Base-by-base conservation (phyloP, 2,888 invertebrate species). In the Brenthis hecate region DNA sequence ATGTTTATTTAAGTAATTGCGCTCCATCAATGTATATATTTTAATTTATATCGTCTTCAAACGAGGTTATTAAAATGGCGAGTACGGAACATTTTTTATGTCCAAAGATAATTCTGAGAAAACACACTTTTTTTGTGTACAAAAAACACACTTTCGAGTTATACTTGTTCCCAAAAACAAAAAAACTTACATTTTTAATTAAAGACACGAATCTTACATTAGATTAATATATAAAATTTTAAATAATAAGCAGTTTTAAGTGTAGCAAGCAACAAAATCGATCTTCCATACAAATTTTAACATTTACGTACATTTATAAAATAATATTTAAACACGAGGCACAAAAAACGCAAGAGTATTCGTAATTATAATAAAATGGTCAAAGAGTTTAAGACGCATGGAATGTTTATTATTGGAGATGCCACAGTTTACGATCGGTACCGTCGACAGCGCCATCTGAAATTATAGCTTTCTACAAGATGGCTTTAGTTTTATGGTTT, bases 391-490 rank as follows among this genome's bases (percentile, higher is more conserved):
- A 43, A 43, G 36, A 11, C 36, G 36, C 36, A 61, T 23, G 65
- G 60, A 56, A 83, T 75, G 80, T 67, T 67, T 67, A 61, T 67
- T 61, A 67, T 61, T 67, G 56, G 61, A 77, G 80, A 85, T 85
- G 83, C 81, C 80, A 77, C 69, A 72, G 78, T 85, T 87, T 84
- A 86, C 83, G 83, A 84, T 72, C 77, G 76, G 78, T 78, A 77
- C 74, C 73, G 76, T 76, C 73, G 36, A 65, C 68, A 65, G 60
- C 65, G 53, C 55, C 69, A 65, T 66, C 54, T 66, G 50, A 67
- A 32, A 50, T 66, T 48, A 60, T 56, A 56, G 53, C 57, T 32
- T 14, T 60, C 50, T 36, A 56, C 61, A 62, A 56, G 61, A 67
- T 51, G 61, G 61, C 56, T 62, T 48, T 32, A 67, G 50, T 62